A percentile compares a stretch with the other conserved stretches of the same genome.
These are phyloP conservation scores for Echinops telfairi DNA, from an alignment of 2,113 vertebrate genomes.

Conservation along the genomic window DNA sequence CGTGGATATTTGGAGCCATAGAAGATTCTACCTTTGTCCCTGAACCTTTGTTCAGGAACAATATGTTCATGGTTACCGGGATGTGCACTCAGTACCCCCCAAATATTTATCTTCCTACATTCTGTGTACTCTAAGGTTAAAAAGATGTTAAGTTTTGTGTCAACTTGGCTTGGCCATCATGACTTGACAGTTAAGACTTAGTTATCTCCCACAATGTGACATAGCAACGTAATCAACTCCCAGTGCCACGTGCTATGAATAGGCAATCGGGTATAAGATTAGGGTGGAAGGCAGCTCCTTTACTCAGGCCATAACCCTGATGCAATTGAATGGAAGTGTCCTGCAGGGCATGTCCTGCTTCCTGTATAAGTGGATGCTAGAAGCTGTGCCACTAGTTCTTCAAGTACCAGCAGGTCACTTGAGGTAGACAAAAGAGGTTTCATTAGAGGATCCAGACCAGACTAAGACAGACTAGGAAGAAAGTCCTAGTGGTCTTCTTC, in stretches of 20 bases:
- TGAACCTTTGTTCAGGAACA: background rate
- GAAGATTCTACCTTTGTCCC: background rate
- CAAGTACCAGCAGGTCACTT: too few relatives aligned
- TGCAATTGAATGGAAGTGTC: too few relatives aligned
- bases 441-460: background rate
- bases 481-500: background rate
- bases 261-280: too few relatives aligned
- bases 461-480: background rate
- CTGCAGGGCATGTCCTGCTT: background rate
- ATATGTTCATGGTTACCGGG: rapidly evolving
- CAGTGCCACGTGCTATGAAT: too few relatives aligned
- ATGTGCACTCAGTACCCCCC: background rate
- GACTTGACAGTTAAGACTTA: too few relatives aligned
- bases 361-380: background rate
- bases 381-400: too few relatives aligned
- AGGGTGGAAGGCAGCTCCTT: too few relatives aligned
- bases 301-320: too few relatives aligned
- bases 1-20: background rate
- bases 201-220: too few relatives aligned
- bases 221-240: too few relatives aligned
- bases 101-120: background rate
- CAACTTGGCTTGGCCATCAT: too few relatives aligned
- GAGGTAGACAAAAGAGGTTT: background rate
- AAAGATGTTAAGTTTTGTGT: too few relatives aligned
- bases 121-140: background rate